Percentiles rank a stretch among this genome's conserved stretches.
phyloP scores from a whole-genome alignment of 2,797 vertebrate species.

The Tokudaia muenninki region DNA sequence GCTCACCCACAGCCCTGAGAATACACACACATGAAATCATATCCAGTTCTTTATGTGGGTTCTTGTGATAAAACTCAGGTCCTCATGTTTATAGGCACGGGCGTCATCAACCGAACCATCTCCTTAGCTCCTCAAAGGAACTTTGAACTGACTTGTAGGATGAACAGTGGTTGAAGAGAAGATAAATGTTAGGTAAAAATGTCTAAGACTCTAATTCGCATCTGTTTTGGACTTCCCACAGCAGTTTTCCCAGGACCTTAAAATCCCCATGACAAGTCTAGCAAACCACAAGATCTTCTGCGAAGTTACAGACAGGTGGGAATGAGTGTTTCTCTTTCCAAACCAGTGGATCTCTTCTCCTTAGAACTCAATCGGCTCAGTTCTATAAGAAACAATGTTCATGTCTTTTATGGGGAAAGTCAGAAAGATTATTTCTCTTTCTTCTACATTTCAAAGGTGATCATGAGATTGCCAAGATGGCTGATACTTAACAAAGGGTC shows the following conservation, averaged over 20 bases:
- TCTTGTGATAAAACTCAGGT: background rate
- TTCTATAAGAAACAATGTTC: background rate
- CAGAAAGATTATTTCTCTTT: background rate
- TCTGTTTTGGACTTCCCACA: background rate
- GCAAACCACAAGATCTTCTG: background rate
- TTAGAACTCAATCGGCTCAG: background rate
- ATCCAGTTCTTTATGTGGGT: background rate
- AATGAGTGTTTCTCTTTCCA: background rate
- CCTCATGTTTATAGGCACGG: background rate
- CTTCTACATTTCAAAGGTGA: background rate
- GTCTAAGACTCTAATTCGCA: background rate
- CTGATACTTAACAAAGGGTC: background rate
- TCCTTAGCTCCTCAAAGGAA: background rate
- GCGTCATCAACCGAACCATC: background rate
- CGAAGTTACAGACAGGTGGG: background rate
- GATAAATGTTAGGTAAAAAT: background rate
- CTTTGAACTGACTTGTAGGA: background rate
- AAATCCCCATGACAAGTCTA: background rate
- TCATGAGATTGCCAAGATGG: background rate
- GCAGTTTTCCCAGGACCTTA: background rate
- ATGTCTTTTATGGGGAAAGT: background rate
- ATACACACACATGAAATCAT: fast-evolving
- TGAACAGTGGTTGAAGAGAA: background rate
- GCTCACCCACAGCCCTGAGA: background rate
- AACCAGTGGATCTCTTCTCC: background rate